Base-by-base conservation (phyloP, 2,113 vertebrate genomes). In the Cyanoderma ruficeps region DNA sequence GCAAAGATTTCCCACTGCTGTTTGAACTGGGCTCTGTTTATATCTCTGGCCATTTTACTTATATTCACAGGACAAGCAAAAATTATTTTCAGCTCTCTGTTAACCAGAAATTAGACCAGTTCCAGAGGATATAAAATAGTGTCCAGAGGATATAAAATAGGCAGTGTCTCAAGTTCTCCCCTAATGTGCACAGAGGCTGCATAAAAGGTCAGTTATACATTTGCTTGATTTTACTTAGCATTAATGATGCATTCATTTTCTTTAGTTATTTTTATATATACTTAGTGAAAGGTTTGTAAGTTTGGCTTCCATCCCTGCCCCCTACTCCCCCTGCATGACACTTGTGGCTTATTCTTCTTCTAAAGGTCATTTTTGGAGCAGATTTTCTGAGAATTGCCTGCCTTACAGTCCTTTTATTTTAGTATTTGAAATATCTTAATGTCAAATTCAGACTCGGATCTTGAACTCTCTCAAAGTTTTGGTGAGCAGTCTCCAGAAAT, bases 281-380 rank as follows among this genome's bases (percentile, higher is more conserved):
- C 16, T 30, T 52, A 46, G 10, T 71, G 24, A 39, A 19, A 63
- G 5, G 15, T 57, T 70, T 75, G 7, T 39, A 61, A 49, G 5
- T 44, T 84, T 49, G 49, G 30, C 17, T 41, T 70, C 41, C 21
- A 50, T 9, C 7, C 5, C 12, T 31, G 19, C 1, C 4, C 12
- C 9, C 13, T 20, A 13, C 7, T 25, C 9, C 4, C 0, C 5
- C 13, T 0, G 0, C 2, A 6, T 8, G 31, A 49, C 39, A 35
- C 37, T 63, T 52, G 17, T 59, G 44, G 27, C 15, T 78, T 63
- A 24, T 24, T 41, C 31, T 35, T 55, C 56, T 78, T 63, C 22
- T 63, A 53, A 69, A 63, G 8, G 13, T 28, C 7, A 44, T 23
- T 90, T 67, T 78, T 21, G 3, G 27, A 42, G 33, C 4, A n/a